Evolutionary conservation across 1,140 invertebrate genomes (phyloP), one percentile per base, ranked within the genome.

Genomic region (Pararge aegeria): DNA sequence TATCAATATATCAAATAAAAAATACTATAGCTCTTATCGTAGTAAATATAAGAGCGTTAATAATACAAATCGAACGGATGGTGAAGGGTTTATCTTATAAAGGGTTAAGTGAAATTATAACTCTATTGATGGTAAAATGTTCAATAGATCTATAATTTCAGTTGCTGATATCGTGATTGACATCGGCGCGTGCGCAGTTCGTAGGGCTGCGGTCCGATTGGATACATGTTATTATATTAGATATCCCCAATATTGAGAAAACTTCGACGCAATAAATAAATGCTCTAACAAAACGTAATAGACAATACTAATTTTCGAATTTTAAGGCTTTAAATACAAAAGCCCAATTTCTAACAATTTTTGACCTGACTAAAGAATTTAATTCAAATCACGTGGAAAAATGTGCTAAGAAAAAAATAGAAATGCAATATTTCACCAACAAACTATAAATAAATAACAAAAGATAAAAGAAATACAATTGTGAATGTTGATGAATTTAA

Each of bases 171-270:
- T 42, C 16, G 5, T 42, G 52, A 73, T 66, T 72, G 75, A 78
- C 69, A 73, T 61, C 65, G 75, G 73, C 79, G 76, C 81, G 81
- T 83, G 81, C 76, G 52, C 65, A 65, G 75, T 79, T 74, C 69
- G 66, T 75, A 61, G 13, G 13, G 13, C 13, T 42, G 15, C 16
- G 38, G 16, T 42, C 38, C 5, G 38, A 42, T 16, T 18, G 38
- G 5, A 13, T 9, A 38, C 13, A 13, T 4, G 10, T n/a, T 13
- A n/a, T 40, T 40, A 40, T 1, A 15, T 16, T 37, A 2, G n/a
- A 10, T 37, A 37, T 3, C n/a, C 3, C 12, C n/a, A 37, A 37
- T 24, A 24, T 24, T 24, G 7, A n/a, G n/a, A n/a, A n/a, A n/a
- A n/a, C n/a, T n/a, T n/a, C n/a, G n/a, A n/a, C n/a, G n/a, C n/a